These are phyloP conservation scores for Nomada lathburiana DNA, from an alignment of 2,888 invertebrate species.

Conservation along the genomic window DNA sequence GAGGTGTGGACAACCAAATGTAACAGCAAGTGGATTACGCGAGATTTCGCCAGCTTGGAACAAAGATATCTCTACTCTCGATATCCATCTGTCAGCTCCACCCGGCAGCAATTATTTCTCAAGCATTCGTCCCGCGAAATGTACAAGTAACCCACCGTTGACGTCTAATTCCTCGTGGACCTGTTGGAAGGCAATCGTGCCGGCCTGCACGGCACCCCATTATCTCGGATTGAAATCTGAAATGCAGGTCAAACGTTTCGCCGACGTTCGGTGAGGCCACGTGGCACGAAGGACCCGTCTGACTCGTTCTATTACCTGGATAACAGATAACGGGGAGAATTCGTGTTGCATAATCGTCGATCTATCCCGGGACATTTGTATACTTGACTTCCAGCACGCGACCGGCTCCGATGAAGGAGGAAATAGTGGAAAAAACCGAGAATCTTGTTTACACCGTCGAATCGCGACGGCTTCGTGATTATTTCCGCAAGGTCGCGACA, in stretches of 20 bases:
- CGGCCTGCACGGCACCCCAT: conserved; percentile 78
- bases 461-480: neutral
- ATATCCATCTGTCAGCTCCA: neutral
- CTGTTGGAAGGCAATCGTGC: conserved; percentile 75
- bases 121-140: neutral
- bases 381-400: conserved; percentile 28
- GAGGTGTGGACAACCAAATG: neutral
- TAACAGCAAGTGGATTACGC: conserved; percentile 15
- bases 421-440: conserved; percentile 14
- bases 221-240: conserved; percentile 80
- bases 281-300: conserved; percentile 56
- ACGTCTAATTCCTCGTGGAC: neutral
- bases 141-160: neutral
- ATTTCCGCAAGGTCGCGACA: neutral
- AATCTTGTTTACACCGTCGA: conserved; percentile 1
- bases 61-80: neutral
- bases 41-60: too few relatives aligned
- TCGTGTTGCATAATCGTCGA: conserved; percentile 78
- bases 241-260: conserved; percentile 68
- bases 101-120: neutral
- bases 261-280: conserved; percentile 59
- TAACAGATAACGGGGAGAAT: conserved; percentile 73
- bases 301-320: conserved; percentile 78
- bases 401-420: neutral
- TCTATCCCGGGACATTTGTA: conserved; percentile 49